phyloP scores from a whole-genome alignment of 23 tunicate species.

The Corella eumyota region DNA sequence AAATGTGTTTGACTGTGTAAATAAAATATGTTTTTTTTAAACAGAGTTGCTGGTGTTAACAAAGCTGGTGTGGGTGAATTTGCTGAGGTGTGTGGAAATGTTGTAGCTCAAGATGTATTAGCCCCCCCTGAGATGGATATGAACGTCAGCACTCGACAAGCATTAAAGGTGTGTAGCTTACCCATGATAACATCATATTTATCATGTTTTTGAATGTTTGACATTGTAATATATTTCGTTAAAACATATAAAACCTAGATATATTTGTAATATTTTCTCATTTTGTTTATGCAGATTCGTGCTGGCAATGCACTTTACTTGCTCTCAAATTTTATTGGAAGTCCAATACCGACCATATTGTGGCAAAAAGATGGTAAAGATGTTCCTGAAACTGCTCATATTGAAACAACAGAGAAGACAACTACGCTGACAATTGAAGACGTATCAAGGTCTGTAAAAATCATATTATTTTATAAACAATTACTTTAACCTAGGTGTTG shows the following conservation, averaged over 20 bases:
- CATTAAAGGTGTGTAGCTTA: slow-evolving; percentile 36
- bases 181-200: not conserved
- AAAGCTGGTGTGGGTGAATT: slow-evolving; percentile 89
- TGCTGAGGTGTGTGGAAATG: slow-evolving; percentile 41
- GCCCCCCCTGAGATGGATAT: slow-evolving; percentile 74
- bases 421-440: slow-evolving; percentile 61
- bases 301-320: slow-evolving; percentile 79
- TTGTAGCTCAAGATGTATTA: slow-evolving; percentile 43
- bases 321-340: slow-evolving; percentile 49
- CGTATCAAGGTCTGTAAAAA: slow-evolving; percentile 26
- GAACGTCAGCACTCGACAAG: slow-evolving; percentile 61
- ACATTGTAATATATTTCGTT: too few species aligned
- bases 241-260: too few species aligned
- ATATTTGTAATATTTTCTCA: not conserved
- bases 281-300: slow-evolving; percentile 19
- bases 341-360: slow-evolving; percentile 58
- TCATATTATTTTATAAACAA: too few species aligned
- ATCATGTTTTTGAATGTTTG: not conserved
- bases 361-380: slow-evolving; percentile 61
- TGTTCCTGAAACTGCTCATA: slow-evolving; percentile 32
- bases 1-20: too few species aligned
- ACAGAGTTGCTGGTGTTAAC: slow-evolving; percentile 88
- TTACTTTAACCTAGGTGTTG: too few species aligned
- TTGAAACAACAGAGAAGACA: slow-evolving; percentile 51
- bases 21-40: too few species aligned